These are phyloP conservation scores for Eucera pruinosa DNA, from an alignment of 2,888 invertebrate species.

Conservation along the genomic window DNA sequence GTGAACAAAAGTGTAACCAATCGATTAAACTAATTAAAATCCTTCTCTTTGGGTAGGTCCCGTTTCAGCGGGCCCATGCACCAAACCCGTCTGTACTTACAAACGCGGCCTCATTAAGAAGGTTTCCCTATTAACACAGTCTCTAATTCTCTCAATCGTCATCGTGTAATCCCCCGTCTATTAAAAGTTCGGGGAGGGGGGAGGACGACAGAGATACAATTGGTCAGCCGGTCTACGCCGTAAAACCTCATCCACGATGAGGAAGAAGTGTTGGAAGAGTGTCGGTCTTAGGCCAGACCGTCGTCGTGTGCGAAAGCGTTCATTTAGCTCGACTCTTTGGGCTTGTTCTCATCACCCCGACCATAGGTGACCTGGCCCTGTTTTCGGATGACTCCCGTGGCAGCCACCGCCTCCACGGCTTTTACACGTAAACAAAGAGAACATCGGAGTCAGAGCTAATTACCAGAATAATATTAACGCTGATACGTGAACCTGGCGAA, in stretches of 20 bases:
- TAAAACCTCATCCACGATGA: slow-evolving; percentile 69
- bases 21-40: slow-evolving; percentile 53
- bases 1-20: slow-evolving; percentile 37
- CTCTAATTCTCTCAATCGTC: slow-evolving; percentile 62
- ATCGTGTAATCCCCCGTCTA: slow-evolving; percentile 34
- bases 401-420: slow-evolving; percentile 83
- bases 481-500: slow-evolving; percentile 26
- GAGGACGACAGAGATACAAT: slow-evolving; percentile 53
- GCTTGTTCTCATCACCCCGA: slow-evolving; percentile 73
- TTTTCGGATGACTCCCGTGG: slow-evolving; percentile 84
- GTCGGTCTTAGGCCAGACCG: slow-evolving; percentile 50
- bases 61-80: slow-evolving; percentile 78
- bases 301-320: slow-evolving; percentile 49
- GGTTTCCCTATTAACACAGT: slow-evolving; percentile 65
- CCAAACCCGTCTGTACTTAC: slow-evolving; percentile 82
- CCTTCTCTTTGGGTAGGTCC: slow-evolving; percentile 66
- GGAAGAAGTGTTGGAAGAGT: slow-evolving; percentile 66
- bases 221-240: slow-evolving; percentile 57
- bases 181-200: slow-evolving; percentile 35
- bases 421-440: slow-evolving; percentile 78
- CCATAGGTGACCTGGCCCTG: slow-evolving; percentile 80
- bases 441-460: slow-evolving; percentile 75
- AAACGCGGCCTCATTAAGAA: slow-evolving; percentile 76
- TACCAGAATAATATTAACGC: too few relatives aligned
- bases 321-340: slow-evolving; percentile 77